These are phyloP conservation scores for Cephus cinctus DNA, from an alignment of 1,140 invertebrate genomes.

Conservation along the genomic window DNA sequence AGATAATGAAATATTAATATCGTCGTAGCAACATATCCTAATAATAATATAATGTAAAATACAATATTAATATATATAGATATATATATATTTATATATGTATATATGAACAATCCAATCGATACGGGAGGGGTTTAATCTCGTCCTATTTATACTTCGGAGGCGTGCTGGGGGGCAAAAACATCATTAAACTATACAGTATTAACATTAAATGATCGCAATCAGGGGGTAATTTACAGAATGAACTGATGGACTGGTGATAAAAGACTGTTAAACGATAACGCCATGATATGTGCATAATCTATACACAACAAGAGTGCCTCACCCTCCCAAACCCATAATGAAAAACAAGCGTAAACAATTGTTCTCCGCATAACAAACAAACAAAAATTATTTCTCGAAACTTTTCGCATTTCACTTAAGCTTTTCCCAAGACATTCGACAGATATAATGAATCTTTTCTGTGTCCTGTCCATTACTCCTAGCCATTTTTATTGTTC, in stretches of 20 bases:
- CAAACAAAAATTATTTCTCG: neutral
- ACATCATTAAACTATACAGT: conserved; percentile 51
- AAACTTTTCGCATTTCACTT: no score
- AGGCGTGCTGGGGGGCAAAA: conserved; percentile 30
- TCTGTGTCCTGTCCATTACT: no score
- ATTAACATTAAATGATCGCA: conserved; percentile 47
- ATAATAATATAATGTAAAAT: conserved; percentile 44
- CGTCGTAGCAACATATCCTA: conserved; percentile 32
- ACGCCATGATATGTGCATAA: conserved; percentile 39
- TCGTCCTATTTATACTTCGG: conserved; percentile 36
- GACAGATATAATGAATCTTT: no score
- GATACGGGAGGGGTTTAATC: conserved; percentile 34
- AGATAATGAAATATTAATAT: conserved; percentile 41
- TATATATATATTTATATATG: conserved; percentile 17
- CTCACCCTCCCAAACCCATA: conserved; percentile 19
- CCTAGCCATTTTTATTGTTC: no score
- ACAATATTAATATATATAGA: conserved; percentile 45
- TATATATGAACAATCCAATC: conserved; percentile 45
- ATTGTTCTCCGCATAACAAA: conserved; percentile 11
- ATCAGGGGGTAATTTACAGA: conserved; percentile 34
- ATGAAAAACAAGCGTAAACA: conserved; percentile 31
- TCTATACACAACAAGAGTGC: conserved; percentile 46
- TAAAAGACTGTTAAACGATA: conserved; percentile 38
- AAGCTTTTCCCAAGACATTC: no score
- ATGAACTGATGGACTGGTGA: conserved; percentile 31